A percentile compares a stretch with the other conserved stretches of the same genome.
Conservation (phyloP, 2,797 vertebrate genomes). For the Aquila chrysaetos region DNA sequence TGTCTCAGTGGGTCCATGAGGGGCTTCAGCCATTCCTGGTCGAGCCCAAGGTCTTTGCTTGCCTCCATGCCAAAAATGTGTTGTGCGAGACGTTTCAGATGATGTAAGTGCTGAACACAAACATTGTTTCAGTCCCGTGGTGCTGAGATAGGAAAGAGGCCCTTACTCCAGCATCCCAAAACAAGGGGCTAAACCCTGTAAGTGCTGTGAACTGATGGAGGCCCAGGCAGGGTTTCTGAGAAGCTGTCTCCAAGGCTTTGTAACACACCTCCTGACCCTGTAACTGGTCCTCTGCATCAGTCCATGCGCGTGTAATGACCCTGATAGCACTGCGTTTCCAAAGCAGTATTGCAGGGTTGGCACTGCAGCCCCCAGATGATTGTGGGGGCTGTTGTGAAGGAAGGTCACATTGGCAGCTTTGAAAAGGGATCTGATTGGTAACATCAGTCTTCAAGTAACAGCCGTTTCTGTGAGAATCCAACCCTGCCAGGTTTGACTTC, state of each 20-base stretch:
- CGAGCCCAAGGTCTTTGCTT: not conserved
- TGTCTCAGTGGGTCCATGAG: not conserved
- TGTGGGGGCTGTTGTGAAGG: not conserved
- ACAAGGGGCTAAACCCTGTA: not conserved
- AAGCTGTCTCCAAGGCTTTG: not conserved
- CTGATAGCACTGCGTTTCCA: not conserved
- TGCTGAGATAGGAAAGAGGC: not conserved
- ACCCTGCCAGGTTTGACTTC: not conserved
- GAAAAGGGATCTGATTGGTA: not conserved
- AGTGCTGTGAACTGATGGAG: not conserved
- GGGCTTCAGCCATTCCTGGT: not conserved
- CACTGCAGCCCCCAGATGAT: not conserved
- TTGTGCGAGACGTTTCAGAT: not conserved
- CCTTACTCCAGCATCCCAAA: not conserved
- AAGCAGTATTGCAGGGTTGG: not conserved
- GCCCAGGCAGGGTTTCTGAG: not conserved
- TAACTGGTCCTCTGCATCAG: not conserved
- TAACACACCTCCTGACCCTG: not conserved
- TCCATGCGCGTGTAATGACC: accelerated
- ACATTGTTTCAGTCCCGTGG: accelerated
- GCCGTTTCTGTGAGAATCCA: not conserved
- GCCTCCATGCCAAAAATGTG: not conserved
- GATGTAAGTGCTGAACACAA: slow-evolving; percentile 23
- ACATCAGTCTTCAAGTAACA: not conserved
- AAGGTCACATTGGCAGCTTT: not conserved